Evolutionary conservation across 1,140 invertebrate genomes (phyloP).

Genomic region (Homalodisca vitripennis): DNA sequence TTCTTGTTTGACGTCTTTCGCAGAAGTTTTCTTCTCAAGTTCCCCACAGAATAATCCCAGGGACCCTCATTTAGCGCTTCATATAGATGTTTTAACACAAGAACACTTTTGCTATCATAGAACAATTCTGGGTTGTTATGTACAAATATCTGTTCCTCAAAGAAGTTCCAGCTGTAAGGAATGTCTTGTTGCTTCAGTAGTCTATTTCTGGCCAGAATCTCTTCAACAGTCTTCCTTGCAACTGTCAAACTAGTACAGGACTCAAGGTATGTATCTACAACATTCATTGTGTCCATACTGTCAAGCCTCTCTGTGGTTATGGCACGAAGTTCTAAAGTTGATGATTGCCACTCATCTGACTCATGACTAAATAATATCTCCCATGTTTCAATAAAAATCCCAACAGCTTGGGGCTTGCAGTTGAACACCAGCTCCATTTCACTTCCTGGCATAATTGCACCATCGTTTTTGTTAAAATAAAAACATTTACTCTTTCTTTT

Average conservation of each 20-base stretch:
- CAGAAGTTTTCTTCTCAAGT: background rate
- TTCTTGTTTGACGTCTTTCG: background rate
- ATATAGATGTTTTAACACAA: background rate
- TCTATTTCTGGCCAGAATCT: background rate
- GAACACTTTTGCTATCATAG: slow-evolving; percentile 6
- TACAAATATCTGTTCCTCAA: slow-evolving; percentile 13
- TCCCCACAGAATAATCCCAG: slow-evolving; percentile 7
- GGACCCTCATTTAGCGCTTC: background rate
- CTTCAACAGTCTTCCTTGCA: background rate
- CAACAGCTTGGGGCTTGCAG: background rate
- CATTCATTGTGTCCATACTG: background rate
- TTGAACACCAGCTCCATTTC: background rate
- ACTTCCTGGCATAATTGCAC: background rate
- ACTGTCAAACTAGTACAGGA: background rate
- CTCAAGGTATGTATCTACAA: background rate
- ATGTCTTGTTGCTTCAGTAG: background rate
- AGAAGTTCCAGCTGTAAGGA: slow-evolving; percentile 12
- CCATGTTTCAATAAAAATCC: slow-evolving; percentile 2
- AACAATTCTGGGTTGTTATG: slow-evolving; percentile 5
- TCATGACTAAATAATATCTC: background rate
- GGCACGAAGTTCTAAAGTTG: background rate
- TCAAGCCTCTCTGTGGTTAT: background rate
- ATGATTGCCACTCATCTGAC: background rate
- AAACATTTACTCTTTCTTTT: background rate
- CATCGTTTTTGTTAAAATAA: slow-evolving; percentile 7